phyloP scores from a whole-genome alignment of 2,113 vertebrate genomes.

The Cranoglanis bouderius region DNA sequence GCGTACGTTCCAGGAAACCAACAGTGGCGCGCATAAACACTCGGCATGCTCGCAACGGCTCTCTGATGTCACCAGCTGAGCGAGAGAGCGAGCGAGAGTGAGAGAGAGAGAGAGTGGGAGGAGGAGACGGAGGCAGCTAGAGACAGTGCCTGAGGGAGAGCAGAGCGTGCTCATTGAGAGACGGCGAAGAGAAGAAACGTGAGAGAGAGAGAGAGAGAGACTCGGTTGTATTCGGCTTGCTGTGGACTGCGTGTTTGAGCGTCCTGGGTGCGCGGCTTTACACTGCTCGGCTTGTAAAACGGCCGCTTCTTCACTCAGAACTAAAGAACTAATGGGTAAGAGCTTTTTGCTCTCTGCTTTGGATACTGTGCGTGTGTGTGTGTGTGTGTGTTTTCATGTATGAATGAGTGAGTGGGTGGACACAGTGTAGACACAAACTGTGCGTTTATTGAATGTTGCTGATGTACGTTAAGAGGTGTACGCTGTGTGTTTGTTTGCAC shows the following conservation, averaged over 20 bases:
- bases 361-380: conserved; percentile 11
- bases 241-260: conserved; percentile 8
- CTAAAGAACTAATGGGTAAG: conserved; percentile 75
- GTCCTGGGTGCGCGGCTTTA: background rate
- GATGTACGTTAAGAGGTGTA: conserved; percentile 40
- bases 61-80: conserved; percentile 72
- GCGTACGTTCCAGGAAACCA: conserved; percentile 59
- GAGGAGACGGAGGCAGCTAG: conserved; percentile 57
- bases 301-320: conserved; percentile 40
- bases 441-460: conserved; percentile 53
- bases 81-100: conserved; percentile 38
- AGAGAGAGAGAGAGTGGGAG: conserved; percentile 32
- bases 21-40: conserved; percentile 69
- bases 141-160: conserved; percentile 51
- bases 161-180: conserved; percentile 54
- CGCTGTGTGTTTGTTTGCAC: background rate
- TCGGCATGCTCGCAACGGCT: conserved; percentile 75
- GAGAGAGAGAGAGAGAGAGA: conserved; percentile 3
- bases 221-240: background rate
- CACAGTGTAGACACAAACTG: conserved; percentile 9
- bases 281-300: conserved; percentile 1
- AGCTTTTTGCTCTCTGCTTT: conserved; percentile 9
- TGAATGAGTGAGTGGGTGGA: conserved; percentile 45
- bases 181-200: conserved; percentile 62
- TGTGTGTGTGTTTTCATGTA: conserved; percentile 24